phyloP scores from a whole-genome alignment of 2,888 invertebrate genomes.

The Chalcis sispes region DNA sequence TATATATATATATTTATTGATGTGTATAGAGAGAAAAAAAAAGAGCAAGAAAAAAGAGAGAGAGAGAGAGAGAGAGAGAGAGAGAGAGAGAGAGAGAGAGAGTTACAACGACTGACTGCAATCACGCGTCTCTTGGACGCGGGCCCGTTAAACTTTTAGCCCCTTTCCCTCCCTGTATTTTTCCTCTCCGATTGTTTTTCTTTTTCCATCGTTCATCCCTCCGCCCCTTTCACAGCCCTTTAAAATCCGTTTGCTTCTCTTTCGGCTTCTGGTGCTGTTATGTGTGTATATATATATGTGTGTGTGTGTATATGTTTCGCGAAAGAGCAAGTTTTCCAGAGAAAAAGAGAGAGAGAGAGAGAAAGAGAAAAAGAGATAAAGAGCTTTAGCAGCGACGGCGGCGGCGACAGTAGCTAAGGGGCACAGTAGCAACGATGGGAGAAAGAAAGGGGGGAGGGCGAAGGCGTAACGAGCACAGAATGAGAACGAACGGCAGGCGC shows the following conservation, averaged over 20 bases:
- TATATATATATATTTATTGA: too few species aligned
- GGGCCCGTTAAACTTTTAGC: constrained; percentile 36
- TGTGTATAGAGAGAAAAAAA: too few species aligned
- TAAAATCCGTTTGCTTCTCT: constrained; percentile 14
- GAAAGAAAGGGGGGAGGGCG: constrained; percentile 22
- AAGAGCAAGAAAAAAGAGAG: too few species aligned
- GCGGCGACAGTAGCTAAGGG: neutral
- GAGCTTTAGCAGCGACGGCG: constrained; percentile 30
- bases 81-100: too few species aligned
- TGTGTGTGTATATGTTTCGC: neutral
- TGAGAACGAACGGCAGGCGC: constrained; percentile 30
- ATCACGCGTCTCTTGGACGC: constrained; percentile 46
- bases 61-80: too few species aligned
- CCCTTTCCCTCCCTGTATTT: neutral
- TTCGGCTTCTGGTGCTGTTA: neutral
- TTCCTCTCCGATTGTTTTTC: neutral
- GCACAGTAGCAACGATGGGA: constrained; percentile 24
- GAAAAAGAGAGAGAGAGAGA: neutral
- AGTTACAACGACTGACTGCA: too few species aligned
- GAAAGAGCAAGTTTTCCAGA: neutral
- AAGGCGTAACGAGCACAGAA: constrained; percentile 30
- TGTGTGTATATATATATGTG: neutral
- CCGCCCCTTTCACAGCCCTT: neutral
- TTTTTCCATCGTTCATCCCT: neutral
- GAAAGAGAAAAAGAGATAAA: constrained; percentile 38